phyloP scores from a whole-genome alignment of 2,797 vertebrate genomes.

The Danio albolineatus region DNA sequence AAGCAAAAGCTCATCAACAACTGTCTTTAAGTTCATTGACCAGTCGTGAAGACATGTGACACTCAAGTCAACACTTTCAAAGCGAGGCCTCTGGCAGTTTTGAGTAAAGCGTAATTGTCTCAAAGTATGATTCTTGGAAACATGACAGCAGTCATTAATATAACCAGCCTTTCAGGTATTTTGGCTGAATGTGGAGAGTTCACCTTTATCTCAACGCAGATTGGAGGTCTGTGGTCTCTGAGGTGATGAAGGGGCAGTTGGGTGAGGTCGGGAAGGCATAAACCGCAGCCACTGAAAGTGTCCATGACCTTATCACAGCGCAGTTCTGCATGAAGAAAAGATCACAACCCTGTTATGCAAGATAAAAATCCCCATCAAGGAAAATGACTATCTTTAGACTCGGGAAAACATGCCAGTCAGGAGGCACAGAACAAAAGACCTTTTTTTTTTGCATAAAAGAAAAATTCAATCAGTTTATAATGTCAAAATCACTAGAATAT shows the following conservation, averaged over 20 bases:
- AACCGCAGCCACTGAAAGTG: conserved; percentile 91
- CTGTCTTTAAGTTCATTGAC: conserved; percentile 2
- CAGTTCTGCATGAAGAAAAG: conserved; percentile 78
- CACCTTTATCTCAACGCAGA: conserved; percentile 98
- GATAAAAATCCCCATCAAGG: background rate
- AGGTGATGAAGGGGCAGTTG: conserved; percentile 83
- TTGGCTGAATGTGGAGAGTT: conserved; percentile 10
- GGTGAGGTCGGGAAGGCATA: conserved; percentile 96
- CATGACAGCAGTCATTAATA: too few relatives aligned
- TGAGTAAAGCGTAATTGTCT: background rate
- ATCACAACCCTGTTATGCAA: background rate
- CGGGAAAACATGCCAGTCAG: too few relatives aligned
- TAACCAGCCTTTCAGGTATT: too few relatives aligned
- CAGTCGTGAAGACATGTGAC: background rate
- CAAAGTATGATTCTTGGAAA: background rate
- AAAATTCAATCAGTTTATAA: too few relatives aligned
- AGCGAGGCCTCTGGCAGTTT: background rate
- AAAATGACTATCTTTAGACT: background rate
- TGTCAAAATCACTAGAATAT: too few relatives aligned
- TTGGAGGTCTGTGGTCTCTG: conserved; percentile 85
- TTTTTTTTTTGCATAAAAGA: too few relatives aligned
- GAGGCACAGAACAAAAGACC: too few relatives aligned
- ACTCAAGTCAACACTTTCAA: background rate
- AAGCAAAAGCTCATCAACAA: background rate
- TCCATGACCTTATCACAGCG: conserved; percentile 98